Evolutionary conservation across 1,140 invertebrate genomes (phyloP).

Genomic region (Hycleus cichorii): DNA sequence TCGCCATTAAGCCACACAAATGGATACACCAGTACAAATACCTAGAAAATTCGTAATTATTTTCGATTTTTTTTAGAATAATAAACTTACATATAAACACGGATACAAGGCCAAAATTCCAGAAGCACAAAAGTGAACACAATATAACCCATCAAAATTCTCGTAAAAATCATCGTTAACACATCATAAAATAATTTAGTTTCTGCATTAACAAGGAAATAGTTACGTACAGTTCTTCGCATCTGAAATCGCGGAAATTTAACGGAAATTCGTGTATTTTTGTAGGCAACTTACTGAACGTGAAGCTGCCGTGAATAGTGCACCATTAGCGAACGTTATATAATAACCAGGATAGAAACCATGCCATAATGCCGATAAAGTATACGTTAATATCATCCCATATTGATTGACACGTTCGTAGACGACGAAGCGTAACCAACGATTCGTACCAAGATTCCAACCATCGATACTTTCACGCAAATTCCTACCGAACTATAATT

Average conservation of each 20-base stretch:
- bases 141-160: slow-evolving; percentile 75
- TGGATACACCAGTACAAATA: slow-evolving; percentile 47
- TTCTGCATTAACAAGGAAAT: slow-evolving; percentile 59
- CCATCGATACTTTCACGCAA: slow-evolving; percentile 72
- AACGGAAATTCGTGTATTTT: too few species aligned
- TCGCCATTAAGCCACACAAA: slow-evolving; percentile 37
- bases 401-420: slow-evolving; percentile 68
- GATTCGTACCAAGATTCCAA: slow-evolving; percentile 90
- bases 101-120: slow-evolving; percentile 52
- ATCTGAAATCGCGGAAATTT: slow-evolving; percentile 46
- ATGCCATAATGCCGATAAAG: slow-evolving; percentile 91
- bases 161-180: slow-evolving; percentile 68
- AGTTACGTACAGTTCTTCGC: slow-evolving; percentile 63
- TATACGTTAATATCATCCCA: slow-evolving; percentile 69
- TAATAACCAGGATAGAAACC: slow-evolving; percentile 98
- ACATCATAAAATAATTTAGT: slow-evolving; percentile 69
- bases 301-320: slow-evolving; percentile 77
- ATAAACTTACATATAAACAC: slow-evolving; percentile 31
- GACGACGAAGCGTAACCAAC: slow-evolving; percentile 79
- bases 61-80: background rate
- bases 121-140: slow-evolving; percentile 86
- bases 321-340: slow-evolving; percentile 83
- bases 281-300: slow-evolving; percentile 44
- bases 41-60: slow-evolving; percentile 30
- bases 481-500: slow-evolving; percentile 54